Conservation (phyloP, 2,113 vertebrate genomes). For the Coreoperca whiteheadi region DNA sequence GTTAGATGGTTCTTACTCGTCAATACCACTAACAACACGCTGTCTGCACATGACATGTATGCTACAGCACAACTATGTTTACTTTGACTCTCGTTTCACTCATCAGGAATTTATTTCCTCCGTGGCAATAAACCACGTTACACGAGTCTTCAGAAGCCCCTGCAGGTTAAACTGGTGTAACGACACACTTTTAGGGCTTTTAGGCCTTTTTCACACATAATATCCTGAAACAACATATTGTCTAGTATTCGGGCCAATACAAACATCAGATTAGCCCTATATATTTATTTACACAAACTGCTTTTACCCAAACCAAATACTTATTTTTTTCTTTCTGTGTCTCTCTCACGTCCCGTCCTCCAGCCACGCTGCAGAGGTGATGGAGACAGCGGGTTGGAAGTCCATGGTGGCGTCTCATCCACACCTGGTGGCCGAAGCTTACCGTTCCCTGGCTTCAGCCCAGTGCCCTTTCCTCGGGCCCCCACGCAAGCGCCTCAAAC, state of each 20-base stretch:
- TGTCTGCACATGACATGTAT: too few species aligned
- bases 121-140: too few species aligned
- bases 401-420: slow-evolving; percentile 98
- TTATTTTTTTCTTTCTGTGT: neutral
- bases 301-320: neutral
- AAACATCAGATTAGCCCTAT: neutral
- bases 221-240: neutral
- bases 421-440: slow-evolving; percentile 97
- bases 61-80: too few species aligned
- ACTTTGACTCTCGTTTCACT: too few species aligned
- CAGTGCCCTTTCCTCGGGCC: slow-evolving; percentile 98
- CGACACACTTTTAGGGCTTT: too few species aligned
- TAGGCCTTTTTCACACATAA: too few species aligned
- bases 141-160: too few species aligned
- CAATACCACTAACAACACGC: too few species aligned
- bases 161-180: too few species aligned
- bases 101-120: too few species aligned
- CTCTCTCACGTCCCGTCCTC: neutral
- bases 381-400: slow-evolving; percentile 99
- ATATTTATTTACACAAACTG: neutral
- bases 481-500: slow-evolving; percentile 98
- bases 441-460: slow-evolving; percentile 96
- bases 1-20: too few species aligned
- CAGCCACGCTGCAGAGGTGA: slow-evolving; percentile 89
- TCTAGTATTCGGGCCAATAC: too few species aligned